A percentile compares a stretch with the other conserved stretches of the same genome.
phyloP scores from a whole-genome alignment of 2,888 invertebrate species.

The Dermolepida albohirtum region DNA sequence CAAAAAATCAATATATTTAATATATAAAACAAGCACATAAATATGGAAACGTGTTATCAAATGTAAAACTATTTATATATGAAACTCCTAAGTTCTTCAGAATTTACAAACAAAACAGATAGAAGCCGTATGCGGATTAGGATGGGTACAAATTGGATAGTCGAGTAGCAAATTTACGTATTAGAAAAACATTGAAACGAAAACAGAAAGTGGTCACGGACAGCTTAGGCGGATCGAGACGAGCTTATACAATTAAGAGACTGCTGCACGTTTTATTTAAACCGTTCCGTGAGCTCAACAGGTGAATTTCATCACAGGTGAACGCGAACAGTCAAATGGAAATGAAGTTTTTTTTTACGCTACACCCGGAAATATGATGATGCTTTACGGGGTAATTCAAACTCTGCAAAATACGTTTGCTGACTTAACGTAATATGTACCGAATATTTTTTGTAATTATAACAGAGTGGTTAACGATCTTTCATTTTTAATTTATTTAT shows the following conservation, averaged over 20 bases:
- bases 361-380: not conserved
- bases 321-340: constrained; percentile 32
- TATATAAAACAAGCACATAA: too few species aligned
- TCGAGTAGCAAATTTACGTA: constrained; percentile 37
- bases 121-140: constrained; percentile 28
- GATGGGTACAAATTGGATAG: constrained; percentile 35
- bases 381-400: not conserved
- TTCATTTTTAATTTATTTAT: too few species aligned
- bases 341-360: constrained; percentile 15
- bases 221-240: constrained; percentile 49
- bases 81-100: not conserved
- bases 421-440: too few species aligned
- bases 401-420: too few species aligned
- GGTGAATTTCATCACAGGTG: constrained; percentile 49
- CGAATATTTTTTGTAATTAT: too few species aligned
- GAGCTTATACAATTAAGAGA: constrained; percentile 51
- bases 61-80: too few species aligned
- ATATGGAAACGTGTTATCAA: too few species aligned
- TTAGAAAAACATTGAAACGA: constrained; percentile 36
- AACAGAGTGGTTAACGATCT: too few species aligned
- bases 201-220: constrained; percentile 42
- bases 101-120: constrained; percentile 33
- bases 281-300: constrained; percentile 50
- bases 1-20: too few species aligned
- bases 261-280: constrained; percentile 46